Base-by-base conservation (phyloP, 2,113 vertebrate species). In the Ceratotherium simum region DNA sequence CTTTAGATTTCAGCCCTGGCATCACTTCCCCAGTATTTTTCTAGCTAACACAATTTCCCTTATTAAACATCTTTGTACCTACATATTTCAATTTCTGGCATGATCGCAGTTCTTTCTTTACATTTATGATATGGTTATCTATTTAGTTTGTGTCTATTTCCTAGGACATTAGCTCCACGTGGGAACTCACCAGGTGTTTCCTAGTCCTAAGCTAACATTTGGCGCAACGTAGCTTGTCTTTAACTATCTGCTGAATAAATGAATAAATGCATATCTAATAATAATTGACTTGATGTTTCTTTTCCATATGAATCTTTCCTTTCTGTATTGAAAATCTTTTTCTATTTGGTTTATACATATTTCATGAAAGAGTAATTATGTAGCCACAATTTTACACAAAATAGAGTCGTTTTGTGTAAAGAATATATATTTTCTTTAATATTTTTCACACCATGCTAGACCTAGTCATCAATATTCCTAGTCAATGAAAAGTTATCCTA, bases 361-460 rank as follows among this genome's bases (percentile, higher is more conserved):
- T 48, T 70, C 18, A 23, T n/a, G 10, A 84, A 58, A 27, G 25
- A 78, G 17, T 76, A 85, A 78, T 48, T 79, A 60, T 2, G 4
- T 31, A 33, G 39, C 48, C 14, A 58, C n/a, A 86, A n/a, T 78
- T 81, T 75, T 36, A 75, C 7, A 95, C 16, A 79, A 82, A 75
- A 56, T 56, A 62, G 8, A 81, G 42, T 48, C 36, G 4, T 72
- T 84, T 73, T n/a, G n/a, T n/a, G n/a, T n/a, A n/a, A n/a, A n/a
- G n/a, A n/a, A n/a, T n/a, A n/a, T n/a, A n/a, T n/a, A n/a, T 64
- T 87, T 94, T 75, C 23, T 73, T 81, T 67, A 78, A 48, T 76
- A 72, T 16, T 67, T 83, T 85, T 56, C 3, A 60, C 5, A 64
- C 11, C 25, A 29, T 36, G 4, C 5, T 39, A 58, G 62, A 72